Conservation (phyloP, 2,888 invertebrate genomes). For the Sphaeridia pumilis region DNA sequence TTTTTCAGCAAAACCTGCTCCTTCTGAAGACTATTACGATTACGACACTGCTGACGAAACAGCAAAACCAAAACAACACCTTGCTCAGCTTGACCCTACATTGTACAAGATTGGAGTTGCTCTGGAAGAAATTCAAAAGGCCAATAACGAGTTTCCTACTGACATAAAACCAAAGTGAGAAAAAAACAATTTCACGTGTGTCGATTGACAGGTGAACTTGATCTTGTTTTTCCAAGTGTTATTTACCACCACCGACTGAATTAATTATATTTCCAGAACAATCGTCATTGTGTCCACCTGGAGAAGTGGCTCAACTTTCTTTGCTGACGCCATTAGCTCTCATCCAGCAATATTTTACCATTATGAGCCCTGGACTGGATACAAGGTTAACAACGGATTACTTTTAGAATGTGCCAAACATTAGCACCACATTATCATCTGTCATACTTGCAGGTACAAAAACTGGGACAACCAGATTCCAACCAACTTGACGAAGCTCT, state of each 20-base stretch:
- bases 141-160: too few species aligned
- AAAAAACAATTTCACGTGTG: too few species aligned
- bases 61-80: too few species aligned
- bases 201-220: too few species aligned
- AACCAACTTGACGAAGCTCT: background rate
- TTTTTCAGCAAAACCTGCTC: too few species aligned
- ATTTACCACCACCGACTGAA: too few species aligned
- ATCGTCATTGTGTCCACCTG: constrained; percentile 7
- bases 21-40: too few species aligned
- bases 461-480: background rate
- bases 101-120: constrained; percentile 1
- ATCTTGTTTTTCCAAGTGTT: too few species aligned
- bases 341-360: constrained; percentile 10
- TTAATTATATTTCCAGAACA: too few species aligned
- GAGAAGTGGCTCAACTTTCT: constrained; percentile 12
- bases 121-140: constrained; percentile 6
- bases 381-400: background rate
- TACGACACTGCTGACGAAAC: too few species aligned
- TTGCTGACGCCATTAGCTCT: constrained; percentile 6
- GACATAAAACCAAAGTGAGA: too few species aligned
- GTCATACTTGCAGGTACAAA: background rate
- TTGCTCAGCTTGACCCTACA: too few species aligned
- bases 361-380: constrained; percentile 10
- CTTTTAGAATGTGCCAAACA: background rate
- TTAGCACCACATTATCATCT: background rate